phyloP scores from a whole-genome alignment of 2,113 vertebrate species.

The Mola mola region DNA sequence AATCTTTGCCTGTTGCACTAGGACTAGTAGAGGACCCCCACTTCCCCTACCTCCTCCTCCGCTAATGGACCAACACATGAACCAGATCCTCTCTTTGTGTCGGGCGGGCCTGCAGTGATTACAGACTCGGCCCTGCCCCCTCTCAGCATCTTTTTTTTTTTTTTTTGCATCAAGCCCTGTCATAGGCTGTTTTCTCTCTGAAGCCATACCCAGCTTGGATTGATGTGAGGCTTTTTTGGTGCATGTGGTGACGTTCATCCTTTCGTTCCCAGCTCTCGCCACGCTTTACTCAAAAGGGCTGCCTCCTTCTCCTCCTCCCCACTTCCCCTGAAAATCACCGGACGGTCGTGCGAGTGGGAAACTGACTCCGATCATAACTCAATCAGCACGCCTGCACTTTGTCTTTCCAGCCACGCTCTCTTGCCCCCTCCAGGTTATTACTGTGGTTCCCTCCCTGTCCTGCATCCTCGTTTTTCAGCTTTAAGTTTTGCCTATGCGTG shows the following conservation, averaged over 20 bases:
- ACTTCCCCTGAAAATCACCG: slow-evolving; percentile 29
- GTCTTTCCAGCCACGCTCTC: slow-evolving; percentile 66
- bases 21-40: slow-evolving; percentile 28
- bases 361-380: slow-evolving; percentile 54
- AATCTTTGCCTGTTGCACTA: slow-evolving; percentile 35
- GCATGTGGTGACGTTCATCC: slow-evolving; percentile 19
- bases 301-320: slow-evolving; percentile 48
- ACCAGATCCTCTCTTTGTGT: slow-evolving; percentile 21
- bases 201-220: slow-evolving; percentile 70
- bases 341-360: slow-evolving; percentile 23
- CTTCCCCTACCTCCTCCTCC: not conserved
- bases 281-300: slow-evolving; percentile 81
- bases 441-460: slow-evolving; percentile 5
- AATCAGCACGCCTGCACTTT: slow-evolving; percentile 83
- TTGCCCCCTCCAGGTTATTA: not conserved
- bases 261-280: slow-evolving; percentile 32
- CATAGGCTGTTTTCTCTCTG: slow-evolving; percentile 19
- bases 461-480: slow-evolving; percentile 48
- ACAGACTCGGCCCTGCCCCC: slow-evolving; percentile 14
- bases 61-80: slow-evolving; percentile 36
- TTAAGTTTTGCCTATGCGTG: slow-evolving; percentile 41
- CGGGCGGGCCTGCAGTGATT: slow-evolving; percentile 5
- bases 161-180: not conserved
- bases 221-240: slow-evolving; percentile 39
- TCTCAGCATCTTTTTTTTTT: not conserved